Conservation (phyloP, 2,888 invertebrate species). For the Malacosoma neustria region DNA sequence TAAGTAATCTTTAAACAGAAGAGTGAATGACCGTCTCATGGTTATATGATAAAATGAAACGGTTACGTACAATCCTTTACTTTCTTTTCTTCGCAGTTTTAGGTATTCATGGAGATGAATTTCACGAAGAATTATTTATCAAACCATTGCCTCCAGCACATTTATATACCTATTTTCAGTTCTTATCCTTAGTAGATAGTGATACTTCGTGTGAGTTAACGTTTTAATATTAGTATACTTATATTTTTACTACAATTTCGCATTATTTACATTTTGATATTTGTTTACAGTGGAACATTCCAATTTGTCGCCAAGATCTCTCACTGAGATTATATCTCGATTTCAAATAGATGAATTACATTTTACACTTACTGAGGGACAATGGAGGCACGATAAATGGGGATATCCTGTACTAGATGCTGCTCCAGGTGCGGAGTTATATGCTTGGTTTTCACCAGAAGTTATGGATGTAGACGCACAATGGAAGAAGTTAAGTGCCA, state of each 20-base stretch:
- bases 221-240: not conserved
- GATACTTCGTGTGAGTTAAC: conserved; percentile 76
- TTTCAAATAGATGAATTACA: conserved; percentile 93
- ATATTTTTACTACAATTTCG: too few species aligned
- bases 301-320: conserved; percentile 88
- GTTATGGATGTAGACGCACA: conserved; percentile 82
- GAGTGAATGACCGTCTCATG: too few species aligned
- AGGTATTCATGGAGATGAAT: conserved; percentile 74
- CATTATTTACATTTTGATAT: too few species aligned
- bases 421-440: conserved; percentile 94
- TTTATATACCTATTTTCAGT: conserved; percentile 93
- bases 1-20: too few species aligned
- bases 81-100: conserved; percentile 10
- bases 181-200: conserved; percentile 84
- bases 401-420: conserved; percentile 94
- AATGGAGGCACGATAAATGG: conserved; percentile 96
- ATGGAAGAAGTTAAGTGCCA: conserved; percentile 92
- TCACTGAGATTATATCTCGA: conserved; percentile 89
- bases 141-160: conserved; percentile 89
- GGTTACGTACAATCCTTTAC: not conserved
- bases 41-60: not conserved
- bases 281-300: conserved; percentile 83
- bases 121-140: conserved; percentile 90
- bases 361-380: conserved; percentile 92
- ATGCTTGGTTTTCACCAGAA: conserved; percentile 90